phyloP scores from a whole-genome alignment of 2,113 vertebrate genomes.

The Festucalex cinctus region DNA sequence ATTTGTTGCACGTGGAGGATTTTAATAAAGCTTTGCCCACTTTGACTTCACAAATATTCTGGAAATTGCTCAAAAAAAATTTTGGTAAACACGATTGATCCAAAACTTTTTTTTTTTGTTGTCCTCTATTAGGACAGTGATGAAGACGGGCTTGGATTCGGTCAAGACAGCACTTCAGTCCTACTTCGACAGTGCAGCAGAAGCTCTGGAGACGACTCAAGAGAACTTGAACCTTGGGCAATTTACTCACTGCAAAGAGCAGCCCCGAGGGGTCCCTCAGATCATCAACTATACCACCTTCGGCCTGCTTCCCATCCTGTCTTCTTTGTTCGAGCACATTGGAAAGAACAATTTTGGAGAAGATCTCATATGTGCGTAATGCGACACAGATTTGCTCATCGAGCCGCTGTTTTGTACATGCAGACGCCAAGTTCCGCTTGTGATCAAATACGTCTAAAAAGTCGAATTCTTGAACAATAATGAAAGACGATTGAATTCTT shows the following conservation, averaged over 20 bases:
- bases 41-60: neutral
- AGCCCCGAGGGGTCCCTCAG: conserved; percentile 87
- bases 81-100: too few species aligned
- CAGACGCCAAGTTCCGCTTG: too few species aligned
- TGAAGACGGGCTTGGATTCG: conserved; percentile 91
- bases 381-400: too few species aligned
- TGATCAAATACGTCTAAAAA: too few species aligned
- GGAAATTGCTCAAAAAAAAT: too few species aligned
- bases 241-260: conserved; percentile 87
- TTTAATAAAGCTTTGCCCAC: too few species aligned
- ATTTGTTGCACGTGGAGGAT: neutral
- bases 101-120: too few species aligned
- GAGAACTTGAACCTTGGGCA: conserved; percentile 93
- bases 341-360: conserved; percentile 92
- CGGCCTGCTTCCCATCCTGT: conserved; percentile 87
- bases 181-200: conserved; percentile 86
- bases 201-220: conserved; percentile 90
- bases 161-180: conserved; percentile 84
- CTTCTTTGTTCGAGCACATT: conserved; percentile 91
- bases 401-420: too few species aligned
- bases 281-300: conserved; percentile 97
- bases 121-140: conserved; percentile 80
- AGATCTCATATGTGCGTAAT: conserved; percentile 86
- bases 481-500: neutral
- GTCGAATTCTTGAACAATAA: neutral